Percentiles rank a stretch among this genome's conserved stretches.
These are phyloP conservation scores for Anser brachyrhynchus DNA, from an alignment of 2,113 vertebrate genomes.

Conservation along the genomic window DNA sequence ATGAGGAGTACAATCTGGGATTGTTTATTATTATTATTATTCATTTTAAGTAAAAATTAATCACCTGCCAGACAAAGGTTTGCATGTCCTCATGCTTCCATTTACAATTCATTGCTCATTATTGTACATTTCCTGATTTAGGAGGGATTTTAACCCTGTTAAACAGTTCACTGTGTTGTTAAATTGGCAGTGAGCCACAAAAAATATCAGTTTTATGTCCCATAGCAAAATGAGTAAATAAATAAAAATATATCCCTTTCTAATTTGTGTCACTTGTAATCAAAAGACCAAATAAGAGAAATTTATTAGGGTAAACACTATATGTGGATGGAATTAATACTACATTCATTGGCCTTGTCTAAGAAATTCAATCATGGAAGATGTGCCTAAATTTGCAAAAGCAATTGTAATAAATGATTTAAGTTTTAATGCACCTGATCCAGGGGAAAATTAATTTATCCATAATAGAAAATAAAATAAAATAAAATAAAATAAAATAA, in stretches of 20 bases:
- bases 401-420: constrained; percentile 49
- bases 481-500: not conserved
- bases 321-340: constrained; percentile 38
- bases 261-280: not conserved
- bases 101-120: not conserved
- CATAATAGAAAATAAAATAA: not conserved
- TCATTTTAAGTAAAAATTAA: not conserved
- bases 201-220: not conserved
- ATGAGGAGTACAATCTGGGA: not conserved
- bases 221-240: not conserved
- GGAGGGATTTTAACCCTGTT: not conserved
- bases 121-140: not conserved
- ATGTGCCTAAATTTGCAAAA: constrained; percentile 54
- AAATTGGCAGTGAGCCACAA: not conserved
- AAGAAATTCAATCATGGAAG: constrained; percentile 35
- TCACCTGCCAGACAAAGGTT: not conserved
- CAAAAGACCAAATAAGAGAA: not conserved
- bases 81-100: not conserved
- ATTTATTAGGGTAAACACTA: constrained; percentile 15
- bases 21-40: not conserved
- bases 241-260: not conserved
- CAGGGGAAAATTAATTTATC: constrained; percentile 38
- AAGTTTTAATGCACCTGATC: constrained; percentile 55
- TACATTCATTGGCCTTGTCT: constrained; percentile 6
- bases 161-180: not conserved